phyloP scores from a whole-genome alignment of 2,797 vertebrate genomes.

The Propithecus deckenii region DNA sequence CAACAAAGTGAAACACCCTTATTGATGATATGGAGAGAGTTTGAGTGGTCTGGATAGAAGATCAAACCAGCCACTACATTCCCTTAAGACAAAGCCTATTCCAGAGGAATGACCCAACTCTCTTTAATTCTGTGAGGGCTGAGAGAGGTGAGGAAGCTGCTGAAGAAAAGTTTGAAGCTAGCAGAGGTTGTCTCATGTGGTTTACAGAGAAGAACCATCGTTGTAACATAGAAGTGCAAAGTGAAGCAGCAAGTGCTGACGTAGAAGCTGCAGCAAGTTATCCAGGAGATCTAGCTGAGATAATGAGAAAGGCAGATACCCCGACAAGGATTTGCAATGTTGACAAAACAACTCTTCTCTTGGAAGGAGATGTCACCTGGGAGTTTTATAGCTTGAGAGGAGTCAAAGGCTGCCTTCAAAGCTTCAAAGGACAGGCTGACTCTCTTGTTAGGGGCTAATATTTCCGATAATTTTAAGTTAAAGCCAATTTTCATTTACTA shows the following conservation, averaged over 20 bases:
- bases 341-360: neutral
- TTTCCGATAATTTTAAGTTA: neutral
- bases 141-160: neutral
- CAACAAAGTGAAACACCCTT: neutral
- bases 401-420: neutral
- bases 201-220: neutral
- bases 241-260: neutral
- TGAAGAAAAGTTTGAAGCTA: neutral
- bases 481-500: neutral
- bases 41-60: neutral
- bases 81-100: neutral
- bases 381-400: neutral
- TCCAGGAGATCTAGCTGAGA: neutral
- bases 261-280: neutral
- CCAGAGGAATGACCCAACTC: neutral
- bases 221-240: neutral
- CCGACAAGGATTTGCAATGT: neutral
- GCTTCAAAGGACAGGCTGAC: neutral
- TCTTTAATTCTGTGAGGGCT: neutral
- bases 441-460: neutral
- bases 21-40: neutral
- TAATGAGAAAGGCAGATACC: neutral
- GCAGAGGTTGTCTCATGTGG: neutral
- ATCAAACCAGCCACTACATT: neutral
- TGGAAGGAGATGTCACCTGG: neutral